These are phyloP conservation scores for Coranthus polyacanthus DNA, from an alignment of 2,797 vertebrate genomes.

Conservation along the genomic window DNA sequence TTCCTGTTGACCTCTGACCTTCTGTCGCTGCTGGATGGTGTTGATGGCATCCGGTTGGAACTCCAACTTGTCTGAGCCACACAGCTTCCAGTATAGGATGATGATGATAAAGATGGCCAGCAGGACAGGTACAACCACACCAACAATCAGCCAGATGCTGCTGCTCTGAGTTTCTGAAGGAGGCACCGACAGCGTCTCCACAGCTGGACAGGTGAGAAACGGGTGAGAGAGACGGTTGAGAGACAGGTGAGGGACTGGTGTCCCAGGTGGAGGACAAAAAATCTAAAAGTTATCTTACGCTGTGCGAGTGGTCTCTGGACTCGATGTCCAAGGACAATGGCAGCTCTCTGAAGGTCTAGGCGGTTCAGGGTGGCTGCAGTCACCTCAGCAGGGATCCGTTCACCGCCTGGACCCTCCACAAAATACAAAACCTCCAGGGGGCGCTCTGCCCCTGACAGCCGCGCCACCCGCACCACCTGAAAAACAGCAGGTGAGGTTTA, in stretches of 20 bases:
- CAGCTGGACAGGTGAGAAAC: constrained; percentile 79
- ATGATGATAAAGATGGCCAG: constrained; percentile 93
- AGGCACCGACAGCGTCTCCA: constrained; percentile 88
- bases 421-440: constrained; percentile 96
- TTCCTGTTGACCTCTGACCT: constrained; percentile 83
- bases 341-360: constrained; percentile 93
- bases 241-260: background rate
- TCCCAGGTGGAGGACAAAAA: background rate
- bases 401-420: constrained; percentile 91
- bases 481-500: background rate
- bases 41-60: constrained; percentile 96
- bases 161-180: constrained; percentile 90
- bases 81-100: constrained; percentile 98
- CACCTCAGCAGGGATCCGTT: constrained; percentile 87
- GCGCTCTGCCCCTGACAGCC: constrained; percentile 86
- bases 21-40: constrained; percentile 96
- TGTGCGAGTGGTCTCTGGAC: constrained; percentile 93
- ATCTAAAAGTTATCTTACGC: constrained; percentile 84
- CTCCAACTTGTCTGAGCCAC: constrained; percentile 96
- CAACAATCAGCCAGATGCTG: constrained; percentile 95
- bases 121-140: constrained; percentile 92
- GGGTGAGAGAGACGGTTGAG: background rate
- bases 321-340: constrained; percentile 94
- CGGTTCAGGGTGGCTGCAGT: constrained; percentile 92
- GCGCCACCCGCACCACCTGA: constrained; percentile 92